phyloP scores from a whole-genome alignment of 2,797 vertebrate genomes.

The Astyanax mexicanus region DNA sequence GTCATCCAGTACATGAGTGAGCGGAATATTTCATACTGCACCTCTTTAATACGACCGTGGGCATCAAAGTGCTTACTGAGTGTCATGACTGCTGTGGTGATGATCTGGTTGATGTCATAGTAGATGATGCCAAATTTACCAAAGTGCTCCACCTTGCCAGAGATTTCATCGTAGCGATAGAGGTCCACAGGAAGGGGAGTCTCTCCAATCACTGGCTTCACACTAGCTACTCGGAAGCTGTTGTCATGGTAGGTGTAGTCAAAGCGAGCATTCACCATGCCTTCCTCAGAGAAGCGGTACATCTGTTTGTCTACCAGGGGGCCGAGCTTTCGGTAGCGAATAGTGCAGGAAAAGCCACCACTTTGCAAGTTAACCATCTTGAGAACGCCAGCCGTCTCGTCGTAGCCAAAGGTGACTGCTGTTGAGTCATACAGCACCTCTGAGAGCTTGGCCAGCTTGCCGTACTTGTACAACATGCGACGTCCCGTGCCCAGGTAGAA shows the following conservation, averaged over 20 bases:
- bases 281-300: conserved; percentile 90
- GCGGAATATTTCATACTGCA: conserved; percentile 90
- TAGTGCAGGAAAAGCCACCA: conserved; percentile 89
- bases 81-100: conserved; percentile 90
- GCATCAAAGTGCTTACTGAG: conserved; percentile 91
- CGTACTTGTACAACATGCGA: conserved; percentile 89
- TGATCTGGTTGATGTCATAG: conserved; percentile 91
- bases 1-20: conserved; percentile 95
- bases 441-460: conserved; percentile 86
- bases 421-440: conserved; percentile 90
- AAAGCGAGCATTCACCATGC: conserved; percentile 91
- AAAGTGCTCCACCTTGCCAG: conserved; percentile 90
- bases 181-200: conserved; percentile 88
- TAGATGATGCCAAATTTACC: conserved; percentile 92
- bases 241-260: conserved; percentile 91
- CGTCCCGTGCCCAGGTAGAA: conserved; percentile 86
- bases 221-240: conserved; percentile 89
- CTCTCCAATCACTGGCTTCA: conserved; percentile 90
- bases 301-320: conserved; percentile 90
- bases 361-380: conserved; percentile 92
- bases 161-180: conserved; percentile 90
- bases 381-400: conserved; percentile 86
- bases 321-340: conserved; percentile 88
- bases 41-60: conserved; percentile 89
- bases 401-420: conserved; percentile 86